These are phyloP conservation scores for Clusia tigrina DNA, from an alignment of 2,888 invertebrate species.

Conservation along the genomic window DNA sequence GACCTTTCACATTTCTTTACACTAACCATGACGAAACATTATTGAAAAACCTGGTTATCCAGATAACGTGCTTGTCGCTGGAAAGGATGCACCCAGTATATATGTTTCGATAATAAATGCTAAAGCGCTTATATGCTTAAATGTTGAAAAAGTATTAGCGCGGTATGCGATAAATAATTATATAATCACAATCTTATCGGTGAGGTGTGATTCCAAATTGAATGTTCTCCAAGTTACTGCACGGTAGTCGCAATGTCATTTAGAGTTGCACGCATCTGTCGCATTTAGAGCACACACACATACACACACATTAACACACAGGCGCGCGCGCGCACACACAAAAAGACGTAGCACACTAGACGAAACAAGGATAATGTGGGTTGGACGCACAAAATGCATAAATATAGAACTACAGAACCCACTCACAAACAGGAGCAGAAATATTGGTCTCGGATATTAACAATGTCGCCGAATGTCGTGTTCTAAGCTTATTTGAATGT, in stretches of 20 bases:
- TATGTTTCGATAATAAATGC: slow-evolving; percentile 7
- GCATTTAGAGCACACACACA: slow-evolving; percentile 6
- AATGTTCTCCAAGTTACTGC: slow-evolving; percentile 16
- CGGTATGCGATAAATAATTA: slow-evolving; percentile 9
- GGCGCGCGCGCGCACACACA: too few relatives aligned
- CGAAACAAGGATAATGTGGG: slow-evolving; percentile 7
- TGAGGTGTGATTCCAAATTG: slow-evolving; percentile 45
- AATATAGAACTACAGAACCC: slow-evolving; percentile 9
- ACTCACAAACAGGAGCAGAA: not conserved
- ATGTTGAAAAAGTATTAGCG: not conserved
- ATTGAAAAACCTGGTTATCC: slow-evolving; percentile 63
- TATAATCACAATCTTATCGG: slow-evolving; percentile 42
- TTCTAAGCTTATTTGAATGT: slow-evolving; percentile 14
- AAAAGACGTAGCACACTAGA: slow-evolving; percentile 24
- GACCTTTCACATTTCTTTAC: slow-evolving; percentile 49
- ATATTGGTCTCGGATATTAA: slow-evolving; percentile 19
- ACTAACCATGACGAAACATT: slow-evolving; percentile 60
- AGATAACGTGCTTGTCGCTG: slow-evolving; percentile 58
- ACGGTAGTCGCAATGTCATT: slow-evolving; percentile 17
- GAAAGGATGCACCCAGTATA: slow-evolving; percentile 37
- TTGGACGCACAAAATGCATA: slow-evolving; percentile 18
- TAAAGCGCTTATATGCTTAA: not conserved
- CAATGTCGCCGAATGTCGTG: not conserved
- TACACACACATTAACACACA: not conserved
- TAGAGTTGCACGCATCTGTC: slow-evolving; percentile 7